These are phyloP conservation scores for Syrmaticus mikado DNA, from an alignment of 2,113 vertebrate genomes.

Conservation along the genomic window DNA sequence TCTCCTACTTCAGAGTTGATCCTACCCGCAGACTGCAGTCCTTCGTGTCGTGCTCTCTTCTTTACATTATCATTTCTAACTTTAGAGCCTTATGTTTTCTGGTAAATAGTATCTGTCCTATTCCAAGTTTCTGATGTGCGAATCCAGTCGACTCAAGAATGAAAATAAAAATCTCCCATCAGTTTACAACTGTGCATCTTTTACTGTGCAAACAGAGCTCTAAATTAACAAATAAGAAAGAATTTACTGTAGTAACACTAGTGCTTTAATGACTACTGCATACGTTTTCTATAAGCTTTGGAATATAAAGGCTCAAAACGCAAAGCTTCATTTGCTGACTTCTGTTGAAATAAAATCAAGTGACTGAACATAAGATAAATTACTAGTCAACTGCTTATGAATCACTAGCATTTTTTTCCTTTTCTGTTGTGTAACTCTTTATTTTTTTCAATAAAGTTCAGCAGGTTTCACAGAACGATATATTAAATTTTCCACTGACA, in stretches of 20 bases:
- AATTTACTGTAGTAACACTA: background rate
- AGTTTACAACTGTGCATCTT: background rate
- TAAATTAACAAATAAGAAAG: background rate
- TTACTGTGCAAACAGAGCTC: background rate
- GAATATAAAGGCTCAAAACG: background rate
- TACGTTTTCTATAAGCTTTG: background rate
- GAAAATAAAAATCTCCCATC: background rate
- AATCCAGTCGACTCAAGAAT: background rate
- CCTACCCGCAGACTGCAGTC: fast-evolving
- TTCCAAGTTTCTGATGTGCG: background rate
- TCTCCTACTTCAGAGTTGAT: background rate
- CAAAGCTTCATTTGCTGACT: background rate
- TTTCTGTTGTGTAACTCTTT: background rate
- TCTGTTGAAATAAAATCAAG: background rate
- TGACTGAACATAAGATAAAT: background rate
- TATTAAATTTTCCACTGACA: background rate
- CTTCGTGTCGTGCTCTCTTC: background rate
- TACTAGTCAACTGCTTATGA: background rate
- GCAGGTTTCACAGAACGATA: background rate
- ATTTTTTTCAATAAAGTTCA: background rate
- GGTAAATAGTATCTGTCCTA: background rate
- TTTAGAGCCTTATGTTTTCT: background rate
- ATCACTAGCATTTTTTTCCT: background rate
- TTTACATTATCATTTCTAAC: background rate
- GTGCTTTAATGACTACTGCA: background rate